A percentile compares a stretch with the other conserved stretches of the same genome.
Evolutionary conservation across 2,888 invertebrate species (phyloP).

Genomic region (Chirona hameri): DNA sequence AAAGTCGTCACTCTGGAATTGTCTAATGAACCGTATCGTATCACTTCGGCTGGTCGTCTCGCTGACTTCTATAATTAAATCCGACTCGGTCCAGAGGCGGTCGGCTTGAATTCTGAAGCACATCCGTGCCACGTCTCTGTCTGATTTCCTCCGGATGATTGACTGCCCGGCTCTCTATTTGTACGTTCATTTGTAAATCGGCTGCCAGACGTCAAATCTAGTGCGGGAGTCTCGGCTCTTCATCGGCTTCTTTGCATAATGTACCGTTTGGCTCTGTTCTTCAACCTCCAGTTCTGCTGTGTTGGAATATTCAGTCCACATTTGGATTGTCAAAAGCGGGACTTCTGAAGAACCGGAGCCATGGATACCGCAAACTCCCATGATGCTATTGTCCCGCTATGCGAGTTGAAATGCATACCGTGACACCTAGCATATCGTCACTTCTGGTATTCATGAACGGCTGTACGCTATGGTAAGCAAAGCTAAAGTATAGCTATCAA

Average conservation of each 20-base stretch:
- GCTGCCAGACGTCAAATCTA: not conserved
- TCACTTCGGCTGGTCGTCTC: not conserved
- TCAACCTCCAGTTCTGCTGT: not conserved
- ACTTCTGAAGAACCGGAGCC: too few relatives aligned
- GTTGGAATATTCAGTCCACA: too few relatives aligned
- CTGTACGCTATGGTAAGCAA: too few relatives aligned
- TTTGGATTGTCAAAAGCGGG: too few relatives aligned
- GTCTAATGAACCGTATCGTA: too few relatives aligned
- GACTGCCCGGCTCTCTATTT: not conserved
- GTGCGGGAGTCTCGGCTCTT: not conserved
- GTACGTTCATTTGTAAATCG: conserved; percentile 5
- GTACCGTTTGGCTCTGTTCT: not conserved
- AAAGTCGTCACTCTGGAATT: too few relatives aligned
- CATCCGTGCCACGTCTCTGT: not conserved
- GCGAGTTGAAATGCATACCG: too few relatives aligned
- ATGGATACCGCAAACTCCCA: too few relatives aligned
- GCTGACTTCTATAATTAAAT: not conserved
- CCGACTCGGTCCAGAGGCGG: not conserved
- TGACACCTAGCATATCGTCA: too few relatives aligned
- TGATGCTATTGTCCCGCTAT: too few relatives aligned
- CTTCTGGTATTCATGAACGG: too few relatives aligned
- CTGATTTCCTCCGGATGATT: not conserved
- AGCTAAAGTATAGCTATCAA: too few relatives aligned
- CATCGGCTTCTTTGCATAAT: not conserved
- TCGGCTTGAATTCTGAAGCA: not conserved